phyloP scores from a whole-genome alignment of 64 coral and sea anemone genomes.

The Astreopora myriophthalma region DNA sequence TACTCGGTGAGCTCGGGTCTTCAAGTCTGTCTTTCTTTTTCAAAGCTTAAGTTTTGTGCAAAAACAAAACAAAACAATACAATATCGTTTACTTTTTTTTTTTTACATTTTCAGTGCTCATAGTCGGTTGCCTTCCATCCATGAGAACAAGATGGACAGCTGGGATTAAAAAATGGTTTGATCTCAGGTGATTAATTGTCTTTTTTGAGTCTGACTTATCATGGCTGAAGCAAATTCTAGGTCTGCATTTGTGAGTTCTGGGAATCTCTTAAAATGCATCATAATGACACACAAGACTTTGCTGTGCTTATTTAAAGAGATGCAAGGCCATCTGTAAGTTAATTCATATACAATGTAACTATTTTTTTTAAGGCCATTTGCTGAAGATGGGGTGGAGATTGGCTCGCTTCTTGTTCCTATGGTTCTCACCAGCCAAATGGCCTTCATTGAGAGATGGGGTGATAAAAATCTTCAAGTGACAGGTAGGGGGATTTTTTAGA shows the following conservation, averaged over 20 bases:
- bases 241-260: too few species aligned
- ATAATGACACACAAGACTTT: too few species aligned
- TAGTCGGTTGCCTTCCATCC: conserved; percentile 8
- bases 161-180: conserved; percentile 34
- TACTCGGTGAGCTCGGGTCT: conserved; percentile 11
- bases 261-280: too few species aligned
- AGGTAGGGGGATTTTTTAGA: conserved; percentile 34
- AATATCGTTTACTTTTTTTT: not conserved
- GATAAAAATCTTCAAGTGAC: conserved; percentile 40
- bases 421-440: conserved; percentile 74
- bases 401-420: conserved; percentile 77
- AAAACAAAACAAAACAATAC: too few species aligned
- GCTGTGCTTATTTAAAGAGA: too few species aligned
- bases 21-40: too few species aligned
- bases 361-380: conserved; percentile 43
- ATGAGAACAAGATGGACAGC: conserved; percentile 2
- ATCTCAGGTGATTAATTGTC: not conserved
- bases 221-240: too few species aligned
- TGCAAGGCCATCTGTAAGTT: too few species aligned
- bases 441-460: conserved; percentile 37
- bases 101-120: not conserved
- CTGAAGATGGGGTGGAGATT: conserved; percentile 59
- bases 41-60: not conserved
- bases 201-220: not conserved
- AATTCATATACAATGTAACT: too few species aligned